These are phyloP conservation scores for Drosophila trapezifrons DNA, from an alignment of 1,140 invertebrate genomes.

Conservation along the genomic window DNA sequence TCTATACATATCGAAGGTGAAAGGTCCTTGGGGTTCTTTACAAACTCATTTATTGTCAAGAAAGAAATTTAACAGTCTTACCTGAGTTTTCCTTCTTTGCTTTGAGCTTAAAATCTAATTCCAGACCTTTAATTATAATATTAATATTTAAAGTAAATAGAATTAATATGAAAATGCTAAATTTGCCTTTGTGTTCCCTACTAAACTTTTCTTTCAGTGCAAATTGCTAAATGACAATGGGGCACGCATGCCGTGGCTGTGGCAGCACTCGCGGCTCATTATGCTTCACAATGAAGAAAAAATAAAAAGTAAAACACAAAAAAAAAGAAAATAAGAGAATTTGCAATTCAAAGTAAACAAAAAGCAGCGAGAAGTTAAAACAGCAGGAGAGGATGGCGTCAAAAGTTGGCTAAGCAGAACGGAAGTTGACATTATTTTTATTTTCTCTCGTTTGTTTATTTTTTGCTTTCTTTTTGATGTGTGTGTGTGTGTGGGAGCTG, in stretches of 20 bases:
- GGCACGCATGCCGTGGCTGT: constrained; percentile 58
- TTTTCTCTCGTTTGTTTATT: constrained; percentile 51
- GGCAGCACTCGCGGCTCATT: constrained; percentile 52
- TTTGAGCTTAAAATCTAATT: not conserved
- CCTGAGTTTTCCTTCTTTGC: too few species aligned
- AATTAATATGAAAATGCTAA: not conserved
- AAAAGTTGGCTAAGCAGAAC: constrained; percentile 63
- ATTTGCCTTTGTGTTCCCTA: too few species aligned
- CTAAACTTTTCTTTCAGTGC: not conserved
- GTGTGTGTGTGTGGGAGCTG: constrained; percentile 18
- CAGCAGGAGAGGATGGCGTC: constrained; percentile 38
- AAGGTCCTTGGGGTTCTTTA: not conserved
- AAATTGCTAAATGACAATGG: constrained; percentile 53
- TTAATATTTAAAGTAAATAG: too few species aligned
- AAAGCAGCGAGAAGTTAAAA: constrained; percentile 44
- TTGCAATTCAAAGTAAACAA: constrained; percentile 55
- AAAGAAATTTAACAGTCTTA: too few species aligned
- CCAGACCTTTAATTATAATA: not conserved
- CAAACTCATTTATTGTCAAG: too few species aligned
- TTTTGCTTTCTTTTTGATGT: constrained; percentile 33
- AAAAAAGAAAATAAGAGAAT: constrained; percentile 17
- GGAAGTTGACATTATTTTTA: constrained; percentile 77
- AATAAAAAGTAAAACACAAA: constrained; percentile 45
- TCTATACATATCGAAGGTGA: not conserved
- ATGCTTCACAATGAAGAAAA: constrained; percentile 57